phyloP scores from a whole-genome alignment of 2,888 invertebrate genomes.

The Andricus quercusramuli region DNA sequence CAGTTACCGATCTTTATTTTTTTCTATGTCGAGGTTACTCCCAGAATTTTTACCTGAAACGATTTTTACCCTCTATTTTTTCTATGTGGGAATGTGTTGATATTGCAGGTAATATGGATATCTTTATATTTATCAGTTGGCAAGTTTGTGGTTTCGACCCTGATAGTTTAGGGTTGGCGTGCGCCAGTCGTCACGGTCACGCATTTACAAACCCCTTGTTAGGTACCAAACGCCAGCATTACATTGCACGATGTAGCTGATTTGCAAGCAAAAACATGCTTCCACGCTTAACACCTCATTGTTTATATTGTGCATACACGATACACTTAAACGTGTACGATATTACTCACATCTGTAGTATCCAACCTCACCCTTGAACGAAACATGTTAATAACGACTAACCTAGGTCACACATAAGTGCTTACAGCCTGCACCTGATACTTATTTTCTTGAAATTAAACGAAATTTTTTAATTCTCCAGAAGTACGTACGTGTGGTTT shows the following conservation, averaged over 20 bases:
- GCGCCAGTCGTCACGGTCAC: constrained; percentile 15
- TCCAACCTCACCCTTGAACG: constrained; percentile 31
- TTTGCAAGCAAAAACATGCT: constrained; percentile 40
- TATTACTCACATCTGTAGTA: constrained; percentile 16
- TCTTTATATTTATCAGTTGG: not conserved
- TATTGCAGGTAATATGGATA: not conserved
- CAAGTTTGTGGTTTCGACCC: not conserved
- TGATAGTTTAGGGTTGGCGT: constrained; percentile 29
- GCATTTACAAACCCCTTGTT: constrained; percentile 26
- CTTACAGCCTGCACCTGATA: not conserved
- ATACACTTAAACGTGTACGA: not conserved
- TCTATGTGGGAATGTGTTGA: not conserved
- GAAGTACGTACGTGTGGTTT: not conserved
- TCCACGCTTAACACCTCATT: constrained; percentile 18
- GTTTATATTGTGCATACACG: not conserved
- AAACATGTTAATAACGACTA: constrained; percentile 28
- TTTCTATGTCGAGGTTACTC: too few relatives aligned
- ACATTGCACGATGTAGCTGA: constrained; percentile 9
- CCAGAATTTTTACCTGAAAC: too few relatives aligned
- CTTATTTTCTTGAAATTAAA: not conserved
- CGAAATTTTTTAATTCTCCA: not conserved
- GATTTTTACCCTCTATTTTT: too few relatives aligned
- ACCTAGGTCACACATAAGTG: constrained; percentile 7
- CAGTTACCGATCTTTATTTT: too few relatives aligned
- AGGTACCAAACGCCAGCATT: not conserved